Conservation (phyloP, 2,113 vertebrate genomes). For the Oenanthe melanoleuca region DNA sequence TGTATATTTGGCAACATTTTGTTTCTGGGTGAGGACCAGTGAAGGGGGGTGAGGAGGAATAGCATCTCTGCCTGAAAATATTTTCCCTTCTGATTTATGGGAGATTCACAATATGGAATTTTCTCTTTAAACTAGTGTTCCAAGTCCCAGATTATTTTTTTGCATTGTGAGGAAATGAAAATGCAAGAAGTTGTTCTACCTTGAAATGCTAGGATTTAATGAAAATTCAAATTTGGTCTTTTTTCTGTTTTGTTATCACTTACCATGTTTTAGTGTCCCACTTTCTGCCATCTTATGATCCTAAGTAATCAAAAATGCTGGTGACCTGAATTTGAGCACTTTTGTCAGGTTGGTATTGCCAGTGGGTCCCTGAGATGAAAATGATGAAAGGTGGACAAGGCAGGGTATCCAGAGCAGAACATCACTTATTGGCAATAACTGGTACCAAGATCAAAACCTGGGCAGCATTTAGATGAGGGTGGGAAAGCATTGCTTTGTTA, state of each 20-base stretch:
- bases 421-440: not conserved
- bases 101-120: not conserved
- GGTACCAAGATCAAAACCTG: not conserved
- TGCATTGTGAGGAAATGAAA: not conserved
- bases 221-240: not conserved
- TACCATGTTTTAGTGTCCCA: not conserved
- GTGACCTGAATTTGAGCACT: not conserved
- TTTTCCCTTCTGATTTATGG: not conserved
- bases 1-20: constrained; percentile 23
- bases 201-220: not conserved
- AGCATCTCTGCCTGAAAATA: not conserved
- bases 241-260: not conserved
- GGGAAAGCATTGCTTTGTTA: not conserved
- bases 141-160: not conserved
- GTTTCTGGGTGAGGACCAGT: constrained; percentile 21
- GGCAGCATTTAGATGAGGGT: not conserved
- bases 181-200: not conserved
- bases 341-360: not conserved
- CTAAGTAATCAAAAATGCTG: not conserved
- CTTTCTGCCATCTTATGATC: not conserved
- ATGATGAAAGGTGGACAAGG: not conserved
- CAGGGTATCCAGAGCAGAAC: not conserved
- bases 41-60: not conserved
- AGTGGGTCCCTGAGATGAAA: not conserved
- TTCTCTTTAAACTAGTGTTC: not conserved